phyloP scores from a whole-genome alignment of 1,140 invertebrate species.

The Epicauta chinensis region DNA sequence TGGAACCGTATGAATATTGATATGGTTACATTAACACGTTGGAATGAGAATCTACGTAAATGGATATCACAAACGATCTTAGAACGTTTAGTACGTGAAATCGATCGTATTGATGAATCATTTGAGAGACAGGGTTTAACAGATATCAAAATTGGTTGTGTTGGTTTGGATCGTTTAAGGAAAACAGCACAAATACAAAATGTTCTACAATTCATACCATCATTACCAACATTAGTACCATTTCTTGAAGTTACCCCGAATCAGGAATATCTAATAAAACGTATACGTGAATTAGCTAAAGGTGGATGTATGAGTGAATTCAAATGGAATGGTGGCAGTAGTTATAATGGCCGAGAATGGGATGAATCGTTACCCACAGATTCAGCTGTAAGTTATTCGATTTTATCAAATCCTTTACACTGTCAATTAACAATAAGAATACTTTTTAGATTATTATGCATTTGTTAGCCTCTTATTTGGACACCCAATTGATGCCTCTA shows the following conservation, averaged over 20 bases:
- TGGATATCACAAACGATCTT: slow-evolving; percentile 77
- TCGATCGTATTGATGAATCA: slow-evolving; percentile 59
- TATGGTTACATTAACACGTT: slow-evolving; percentile 54
- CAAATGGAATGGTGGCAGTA: slow-evolving; percentile 70
- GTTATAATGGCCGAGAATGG: slow-evolving; percentile 69
- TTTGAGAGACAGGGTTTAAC: slow-evolving; percentile 60
- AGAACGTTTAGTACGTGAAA: slow-evolving; percentile 60
- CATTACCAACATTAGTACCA: slow-evolving; percentile 61
- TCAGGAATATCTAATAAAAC: slow-evolving; percentile 75
- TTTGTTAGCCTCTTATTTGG: slow-evolving; percentile 72
- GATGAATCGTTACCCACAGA: slow-evolving; percentile 74
- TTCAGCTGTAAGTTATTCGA: slow-evolving; percentile 54
- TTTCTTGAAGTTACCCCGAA: slow-evolving; percentile 73
- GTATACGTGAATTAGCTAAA: slow-evolving; percentile 67
- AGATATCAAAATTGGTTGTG: slow-evolving; percentile 63
- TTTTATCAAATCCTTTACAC: background rate
- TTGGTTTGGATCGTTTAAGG: slow-evolving; percentile 61
- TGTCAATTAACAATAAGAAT: background rate
- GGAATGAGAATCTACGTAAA: slow-evolving; percentile 62
- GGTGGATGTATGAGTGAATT: slow-evolving; percentile 77
- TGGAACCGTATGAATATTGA: slow-evolving; percentile 58
- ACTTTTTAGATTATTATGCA: slow-evolving; percentile 71
- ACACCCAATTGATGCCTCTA: slow-evolving; percentile 69
- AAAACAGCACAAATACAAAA: slow-evolving; percentile 54
- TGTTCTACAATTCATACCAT: slow-evolving; percentile 59